Conservation (phyloP, 2,888 invertebrate species). For the Sphecodes monilicornis region DNA sequence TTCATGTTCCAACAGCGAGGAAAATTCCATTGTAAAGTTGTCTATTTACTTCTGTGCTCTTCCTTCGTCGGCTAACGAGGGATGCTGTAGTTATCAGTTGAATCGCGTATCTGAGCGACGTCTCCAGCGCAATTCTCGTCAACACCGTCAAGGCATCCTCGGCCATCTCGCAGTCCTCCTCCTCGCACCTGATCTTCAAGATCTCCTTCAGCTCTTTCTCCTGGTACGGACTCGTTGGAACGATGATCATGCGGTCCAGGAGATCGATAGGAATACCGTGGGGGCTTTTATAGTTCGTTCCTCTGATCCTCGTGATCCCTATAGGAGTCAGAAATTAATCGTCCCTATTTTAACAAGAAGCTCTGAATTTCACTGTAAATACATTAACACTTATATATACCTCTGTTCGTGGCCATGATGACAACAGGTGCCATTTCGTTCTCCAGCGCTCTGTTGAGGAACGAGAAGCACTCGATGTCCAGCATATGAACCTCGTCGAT, state of each 20-base stretch:
- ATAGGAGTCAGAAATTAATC: not conserved
- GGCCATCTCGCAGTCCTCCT: conserved; percentile 98
- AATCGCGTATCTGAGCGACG: conserved; percentile 98
- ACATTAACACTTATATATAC: conserved; percentile 74
- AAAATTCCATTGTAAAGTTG: not conserved
- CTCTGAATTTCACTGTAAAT: not conserved
- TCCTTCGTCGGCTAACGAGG: conserved; percentile 95
- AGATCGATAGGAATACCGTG: conserved; percentile 99
- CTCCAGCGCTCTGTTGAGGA: conserved; percentile 97
- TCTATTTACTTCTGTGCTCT: conserved; percentile 90
- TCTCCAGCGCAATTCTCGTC: conserved; percentile 96
- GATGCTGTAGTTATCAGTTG: conserved; percentile 98
- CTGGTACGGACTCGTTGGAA: conserved; percentile 94
- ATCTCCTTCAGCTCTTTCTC: conserved; percentile 96
- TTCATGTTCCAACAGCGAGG: not conserved
- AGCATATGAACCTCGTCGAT: conserved; percentile 99
- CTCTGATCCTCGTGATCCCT: conserved; percentile 96
- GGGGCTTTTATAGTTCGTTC: conserved; percentile 96
- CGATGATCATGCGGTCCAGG: conserved; percentile 97
- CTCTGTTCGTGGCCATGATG: conserved; percentile 99
- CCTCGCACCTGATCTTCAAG: conserved; percentile 97
- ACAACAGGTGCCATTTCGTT: conserved; percentile 99
- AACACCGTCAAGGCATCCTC: conserved; percentile 95
- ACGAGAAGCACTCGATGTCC: conserved; percentile 99
- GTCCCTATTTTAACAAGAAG: not conserved